phyloP scores from a whole-genome alignment of 2,113 vertebrate species.

The Otocyon megalotis region DNA sequence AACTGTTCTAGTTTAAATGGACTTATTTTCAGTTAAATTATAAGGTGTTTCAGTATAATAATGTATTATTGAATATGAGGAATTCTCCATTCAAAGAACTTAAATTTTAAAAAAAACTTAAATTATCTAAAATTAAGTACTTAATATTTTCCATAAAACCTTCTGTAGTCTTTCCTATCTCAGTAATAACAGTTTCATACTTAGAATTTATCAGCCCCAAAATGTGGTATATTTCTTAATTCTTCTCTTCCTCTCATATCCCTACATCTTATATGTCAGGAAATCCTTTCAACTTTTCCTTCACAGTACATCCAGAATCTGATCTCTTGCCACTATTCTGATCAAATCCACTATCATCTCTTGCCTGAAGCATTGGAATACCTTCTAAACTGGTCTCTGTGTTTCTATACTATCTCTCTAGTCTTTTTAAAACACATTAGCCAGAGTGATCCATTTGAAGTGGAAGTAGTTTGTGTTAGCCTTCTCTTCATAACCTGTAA shows the following conservation, averaged over 20 bases:
- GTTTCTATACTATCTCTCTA: background rate
- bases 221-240: background rate
- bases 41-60: background rate
- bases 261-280: background rate
- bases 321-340: background rate
- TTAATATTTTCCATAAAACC: background rate
- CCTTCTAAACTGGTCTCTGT: background rate
- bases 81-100: conserved; percentile 17
- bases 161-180: background rate
- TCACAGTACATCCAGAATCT: background rate
- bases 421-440: background rate
- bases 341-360: background rate
- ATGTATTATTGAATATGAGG: background rate
- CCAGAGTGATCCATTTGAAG: background rate
- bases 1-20: background rate
- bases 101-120: background rate
- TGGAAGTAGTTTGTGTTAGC: background rate
- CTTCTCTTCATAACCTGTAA: background rate
- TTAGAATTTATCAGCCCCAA: background rate
- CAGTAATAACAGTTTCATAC: background rate
- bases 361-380: background rate
- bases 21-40: background rate
- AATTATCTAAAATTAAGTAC: conserved; percentile 18
- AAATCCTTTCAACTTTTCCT: background rate
- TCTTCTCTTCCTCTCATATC: background rate